phyloP scores from a whole-genome alignment of 1,140 invertebrate species.

The Trachelipus rathkii region DNA sequence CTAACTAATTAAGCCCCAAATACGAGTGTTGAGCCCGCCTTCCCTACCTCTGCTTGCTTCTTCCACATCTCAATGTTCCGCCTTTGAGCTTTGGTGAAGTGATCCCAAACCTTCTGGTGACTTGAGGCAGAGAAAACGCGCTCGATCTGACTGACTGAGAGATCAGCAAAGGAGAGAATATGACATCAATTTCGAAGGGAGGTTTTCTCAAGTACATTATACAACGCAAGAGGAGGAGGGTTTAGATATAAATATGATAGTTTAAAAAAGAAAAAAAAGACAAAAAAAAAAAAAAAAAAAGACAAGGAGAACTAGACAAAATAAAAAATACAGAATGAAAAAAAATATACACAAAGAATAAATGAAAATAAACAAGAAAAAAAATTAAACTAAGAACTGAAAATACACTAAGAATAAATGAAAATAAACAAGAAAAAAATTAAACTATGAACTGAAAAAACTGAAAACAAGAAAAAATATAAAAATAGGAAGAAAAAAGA shows the following conservation, averaged over 20 bases:
- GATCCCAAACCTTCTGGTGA: slow-evolving; percentile 98
- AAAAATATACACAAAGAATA: too few relatives aligned
- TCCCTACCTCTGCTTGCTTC: slow-evolving; percentile 89
- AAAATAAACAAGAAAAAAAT: too few relatives aligned
- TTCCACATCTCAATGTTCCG: slow-evolving; percentile 98
- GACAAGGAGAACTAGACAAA: too few relatives aligned
- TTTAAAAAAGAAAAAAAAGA: too few relatives aligned
- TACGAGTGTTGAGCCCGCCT: background rate
- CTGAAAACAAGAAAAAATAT: too few relatives aligned
- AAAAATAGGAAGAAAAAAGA: too few relatives aligned
- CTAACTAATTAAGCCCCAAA: background rate
- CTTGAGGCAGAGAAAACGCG: slow-evolving; percentile 87
- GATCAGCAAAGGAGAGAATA: slow-evolving; percentile 8
- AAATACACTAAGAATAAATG: too few relatives aligned
- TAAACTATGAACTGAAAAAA: too few relatives aligned
- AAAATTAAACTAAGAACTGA: too few relatives aligned
- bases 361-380: too few relatives aligned
- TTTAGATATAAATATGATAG: background rate
- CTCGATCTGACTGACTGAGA: slow-evolving; percentile 91
- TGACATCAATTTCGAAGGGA: background rate
- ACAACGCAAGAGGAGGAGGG: slow-evolving; percentile 1
- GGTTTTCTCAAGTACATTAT: background rate
- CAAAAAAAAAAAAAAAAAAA: too few relatives aligned
- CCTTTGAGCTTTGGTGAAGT: slow-evolving; percentile 96
- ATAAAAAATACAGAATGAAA: too few relatives aligned